Base-by-base conservation (phyloP, 2,113 vertebrate species). In the Ornithorhynchus anatinus region DNA sequence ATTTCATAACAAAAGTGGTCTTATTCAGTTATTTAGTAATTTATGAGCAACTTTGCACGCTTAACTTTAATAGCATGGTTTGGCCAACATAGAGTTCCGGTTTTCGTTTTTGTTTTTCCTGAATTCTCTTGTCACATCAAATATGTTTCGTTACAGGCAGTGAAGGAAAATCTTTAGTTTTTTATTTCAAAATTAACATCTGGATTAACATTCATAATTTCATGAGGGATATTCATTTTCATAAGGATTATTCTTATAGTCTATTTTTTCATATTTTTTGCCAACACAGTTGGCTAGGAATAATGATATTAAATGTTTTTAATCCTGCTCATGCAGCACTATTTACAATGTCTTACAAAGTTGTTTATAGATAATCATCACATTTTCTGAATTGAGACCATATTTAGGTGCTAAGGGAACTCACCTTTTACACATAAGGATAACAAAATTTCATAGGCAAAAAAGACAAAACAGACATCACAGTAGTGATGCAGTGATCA, bases 31-130 rank as follows among this genome's bases (percentile, higher is more conserved):
- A 93, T 91, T 95, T 88, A 92, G 77, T 90, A 84, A 88, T 87
- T 87, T 86, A 82, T 74, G 90, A 95, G 89, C 92, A 95, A 91
- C 91, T 95, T 92, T 96, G 96, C 96, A 97, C 93, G 90, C 91
- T 94, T 93, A 92, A 93, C 93, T 95, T 94, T 91, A 92, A 92
- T 92, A 95, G 94, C 95, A 96, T 95, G 96, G 94, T 93, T 96
- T 90, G 92, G 93, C 93, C 91, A 92, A 71, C 91, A 84, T 88
- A 89, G 79, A 58, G 85, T 81, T 76, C 75, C 77, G 58, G 60
- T 87, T 84, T 77, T 54, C 57, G 65, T 78, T 58, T 77, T 86
- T 91, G 84, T 65, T 36, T 57, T 86, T 23, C 91, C 19, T 91
- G 47, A 89, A 89, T 90, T 88, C 75, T 88, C 13, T 84, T 88